Percentiles rank a stretch among this genome's conserved stretches.
Conservation (phyloP, 2,888 invertebrate species). For the Rhingia campestris region DNA sequence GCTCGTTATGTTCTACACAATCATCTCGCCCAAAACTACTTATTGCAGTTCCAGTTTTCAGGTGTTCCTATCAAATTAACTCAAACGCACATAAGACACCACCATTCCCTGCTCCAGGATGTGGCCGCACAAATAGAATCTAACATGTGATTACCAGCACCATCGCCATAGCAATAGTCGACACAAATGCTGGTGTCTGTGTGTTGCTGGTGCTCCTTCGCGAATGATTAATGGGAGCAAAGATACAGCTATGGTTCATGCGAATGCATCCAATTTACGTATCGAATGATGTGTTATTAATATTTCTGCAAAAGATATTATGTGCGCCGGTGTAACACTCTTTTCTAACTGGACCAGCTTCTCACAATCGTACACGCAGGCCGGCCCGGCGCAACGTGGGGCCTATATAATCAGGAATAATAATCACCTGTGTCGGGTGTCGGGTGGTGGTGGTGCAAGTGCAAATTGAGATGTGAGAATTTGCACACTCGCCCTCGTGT, state of each 20-base stretch:
- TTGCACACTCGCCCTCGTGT: constrained; percentile 52
- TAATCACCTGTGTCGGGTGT: constrained; percentile 70
- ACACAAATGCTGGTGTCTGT: constrained; percentile 33
- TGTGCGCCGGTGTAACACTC: constrained; percentile 49
- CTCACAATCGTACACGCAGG: constrained; percentile 51
- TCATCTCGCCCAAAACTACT: constrained; percentile 29
- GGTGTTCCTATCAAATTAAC: constrained; percentile 36
- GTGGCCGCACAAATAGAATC: constrained; percentile 57
- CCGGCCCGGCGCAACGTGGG: constrained; percentile 53
- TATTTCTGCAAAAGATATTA: constrained; percentile 70
- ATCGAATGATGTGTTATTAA: constrained; percentile 74
- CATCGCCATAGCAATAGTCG: constrained; percentile 14
- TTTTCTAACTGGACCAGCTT: constrained; percentile 69
- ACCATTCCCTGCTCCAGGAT: constrained; percentile 22
- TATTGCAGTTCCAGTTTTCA: constrained; percentile 39
- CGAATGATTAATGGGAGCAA: constrained; percentile 67
- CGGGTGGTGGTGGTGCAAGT: constrained; percentile 25
- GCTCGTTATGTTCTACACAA: constrained; percentile 49
- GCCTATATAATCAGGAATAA: constrained; percentile 69
- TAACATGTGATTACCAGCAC: constrained; percentile 63
- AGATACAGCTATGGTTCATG: constrained; percentile 54
- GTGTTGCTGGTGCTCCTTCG: constrained; percentile 31
- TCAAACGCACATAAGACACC: constrained; percentile 58
- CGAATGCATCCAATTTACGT: constrained; percentile 74
- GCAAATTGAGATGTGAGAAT: constrained; percentile 74